phyloP scores from a whole-genome alignment of 2,888 invertebrate species.

The Melieria crassipennis region DNA sequence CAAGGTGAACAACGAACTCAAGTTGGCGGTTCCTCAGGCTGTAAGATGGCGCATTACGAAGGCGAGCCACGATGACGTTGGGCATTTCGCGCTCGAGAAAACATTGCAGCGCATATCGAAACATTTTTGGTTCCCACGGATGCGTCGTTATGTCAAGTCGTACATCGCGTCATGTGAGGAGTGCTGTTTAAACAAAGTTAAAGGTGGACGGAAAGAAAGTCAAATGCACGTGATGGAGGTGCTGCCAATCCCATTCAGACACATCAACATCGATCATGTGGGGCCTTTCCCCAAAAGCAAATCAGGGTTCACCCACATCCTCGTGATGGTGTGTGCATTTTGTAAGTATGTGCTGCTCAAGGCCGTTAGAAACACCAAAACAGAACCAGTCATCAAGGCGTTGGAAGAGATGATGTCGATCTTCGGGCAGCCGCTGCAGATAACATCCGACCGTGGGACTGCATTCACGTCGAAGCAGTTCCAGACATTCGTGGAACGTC shows the following conservation, averaged over 20 bases:
- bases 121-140: slow-evolving; percentile 25
- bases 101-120: slow-evolving; percentile 3
- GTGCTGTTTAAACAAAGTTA: slow-evolving; percentile 10
- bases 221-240: slow-evolving; percentile 31
- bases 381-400: slow-evolving; percentile 6
- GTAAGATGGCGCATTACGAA: slow-evolving; percentile 9
- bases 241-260: slow-evolving; percentile 32
- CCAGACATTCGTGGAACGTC: slow-evolving; percentile 10
- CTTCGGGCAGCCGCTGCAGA: slow-evolving; percentile 17
- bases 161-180: slow-evolving; percentile 37
- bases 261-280: slow-evolving; percentile 33
- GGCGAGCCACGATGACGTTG: slow-evolving; percentile 17
- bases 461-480: slow-evolving; percentile 31
- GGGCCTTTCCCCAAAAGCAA: slow-evolving; percentile 26
- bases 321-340: slow-evolving; percentile 14
- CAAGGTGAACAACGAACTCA: neutral
- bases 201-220: slow-evolving; percentile 28
- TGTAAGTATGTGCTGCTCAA: slow-evolving; percentile 15
- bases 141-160: slow-evolving; percentile 39
- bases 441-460: slow-evolving; percentile 33
- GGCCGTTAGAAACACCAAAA: slow-evolving; percentile 8
- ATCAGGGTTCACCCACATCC: neutral
- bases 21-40: slow-evolving; percentile 1
- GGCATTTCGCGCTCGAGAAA: slow-evolving; percentile 20
- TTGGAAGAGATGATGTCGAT: slow-evolving; percentile 11